Base-by-base conservation (phyloP, 2,888 invertebrate species). In the Hemithea aestivaria region DNA sequence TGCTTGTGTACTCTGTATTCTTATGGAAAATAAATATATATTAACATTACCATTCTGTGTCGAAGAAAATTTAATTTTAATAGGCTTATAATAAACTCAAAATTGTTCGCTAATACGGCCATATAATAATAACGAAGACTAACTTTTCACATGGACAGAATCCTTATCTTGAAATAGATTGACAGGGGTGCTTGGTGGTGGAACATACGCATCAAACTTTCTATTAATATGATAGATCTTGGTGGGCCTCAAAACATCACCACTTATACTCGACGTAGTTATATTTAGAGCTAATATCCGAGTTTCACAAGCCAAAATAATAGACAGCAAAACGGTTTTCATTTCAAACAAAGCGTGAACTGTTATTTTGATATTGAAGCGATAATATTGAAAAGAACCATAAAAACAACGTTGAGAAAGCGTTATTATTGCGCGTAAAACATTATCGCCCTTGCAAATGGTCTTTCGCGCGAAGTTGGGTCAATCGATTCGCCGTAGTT, bases 341-440 rank as follows among this genome's bases (percentile, higher is more conserved):
- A 50, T 53, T 45, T 48, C 31, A 42, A 40, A 40, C 33, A 29
- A 31, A 38, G 33, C 29, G 27, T 16, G 35, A 52, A 8, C 21
- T 42, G 45, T 44, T 31, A 46, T 35, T 40, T 41, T 37, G 46
- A 39, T 54, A 50, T 49, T 56, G 53, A 48, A 51, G 53, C 50
- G 36, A 45, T 53, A 46, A 46, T 46, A 42, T 46, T 37, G 31
- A 40, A 33, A 40, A 44, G 33, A 44, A 42, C 44, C 36, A 42
- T 53, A 53, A 53, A 50, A 48, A 38, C 46, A 48, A 48, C 42
- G 45, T 36, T 35, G 40, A 48, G 52, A 49, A 66, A 16, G 16
- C 5, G 58, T 70, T 68, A 63, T 64, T 69, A 53, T 44, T 50
- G 57, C 55, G 51, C 64, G 69, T 71, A 72, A 72, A 58, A 53